Percentiles rank a stretch among this genome's conserved stretches.
These are phyloP conservation scores for Onychorhynchus coronatus DNA, from an alignment of 2,113 vertebrate genomes.

Conservation along the genomic window DNA sequence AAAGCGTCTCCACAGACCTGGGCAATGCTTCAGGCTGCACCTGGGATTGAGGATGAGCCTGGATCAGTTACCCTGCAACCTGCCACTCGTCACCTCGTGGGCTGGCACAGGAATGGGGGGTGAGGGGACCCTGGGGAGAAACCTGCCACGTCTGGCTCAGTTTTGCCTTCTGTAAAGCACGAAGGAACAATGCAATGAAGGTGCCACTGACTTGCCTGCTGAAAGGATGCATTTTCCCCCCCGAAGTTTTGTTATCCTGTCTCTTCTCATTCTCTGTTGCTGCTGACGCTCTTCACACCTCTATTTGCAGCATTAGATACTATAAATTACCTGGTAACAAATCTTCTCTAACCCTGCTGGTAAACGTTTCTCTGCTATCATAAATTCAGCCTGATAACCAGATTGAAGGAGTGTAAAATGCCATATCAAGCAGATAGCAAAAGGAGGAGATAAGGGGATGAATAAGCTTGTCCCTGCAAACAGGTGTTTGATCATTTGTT, in stretches of 20 bases:
- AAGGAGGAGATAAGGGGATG: background rate
- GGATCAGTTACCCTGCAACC: background rate
- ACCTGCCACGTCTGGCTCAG: accelerated
- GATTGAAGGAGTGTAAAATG: background rate
- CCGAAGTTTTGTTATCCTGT: background rate
- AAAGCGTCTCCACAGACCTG: background rate
- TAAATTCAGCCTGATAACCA: background rate
- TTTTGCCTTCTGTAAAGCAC: background rate
- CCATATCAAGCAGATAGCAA: background rate
- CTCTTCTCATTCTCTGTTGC: background rate
- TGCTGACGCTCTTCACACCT: background rate
- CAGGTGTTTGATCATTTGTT: background rate
- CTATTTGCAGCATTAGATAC: background rate
- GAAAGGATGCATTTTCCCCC: background rate
- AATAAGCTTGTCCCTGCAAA: background rate
- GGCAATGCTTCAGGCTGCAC: background rate
- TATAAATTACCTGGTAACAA: background rate
- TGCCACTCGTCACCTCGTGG: too few species aligned
- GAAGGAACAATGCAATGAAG: background rate
- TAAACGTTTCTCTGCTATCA: background rate
- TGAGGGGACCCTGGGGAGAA: background rate
- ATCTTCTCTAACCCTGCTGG: background rate
- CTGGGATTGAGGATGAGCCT: background rate
- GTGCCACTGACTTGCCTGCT: background rate
- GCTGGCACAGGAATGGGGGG: background rate